phyloP scores from a whole-genome alignment of 53 echinoderm and acorn worm genomes.

The Antedon mediterranea region DNA sequence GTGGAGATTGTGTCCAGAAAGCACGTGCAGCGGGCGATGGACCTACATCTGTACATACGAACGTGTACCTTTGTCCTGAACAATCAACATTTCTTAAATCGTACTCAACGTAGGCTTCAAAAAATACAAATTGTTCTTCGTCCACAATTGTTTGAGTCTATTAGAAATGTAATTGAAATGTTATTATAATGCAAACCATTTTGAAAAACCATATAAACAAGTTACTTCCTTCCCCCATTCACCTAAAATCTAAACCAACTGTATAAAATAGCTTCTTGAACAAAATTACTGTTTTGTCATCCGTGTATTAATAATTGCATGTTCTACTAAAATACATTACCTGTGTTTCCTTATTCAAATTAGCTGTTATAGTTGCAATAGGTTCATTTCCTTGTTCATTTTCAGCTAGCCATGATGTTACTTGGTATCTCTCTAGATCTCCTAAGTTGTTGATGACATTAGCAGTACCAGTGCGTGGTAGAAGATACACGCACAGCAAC shows the following conservation, averaged over 20 bases:
- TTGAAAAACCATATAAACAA: too few species aligned
- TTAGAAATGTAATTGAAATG: too few species aligned
- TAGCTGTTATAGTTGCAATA: slow-evolving; percentile 4
- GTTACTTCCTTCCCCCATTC: too few species aligned
- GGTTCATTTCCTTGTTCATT: slow-evolving; percentile 11
- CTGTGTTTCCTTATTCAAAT: not conserved
- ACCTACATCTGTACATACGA: slow-evolving; percentile 13
- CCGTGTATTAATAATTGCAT: too few species aligned
- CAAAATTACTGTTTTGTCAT: too few species aligned
- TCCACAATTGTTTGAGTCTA: slow-evolving; percentile 14
- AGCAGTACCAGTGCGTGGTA: slow-evolving; percentile 6
- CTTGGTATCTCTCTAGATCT: slow-evolving; percentile 5
- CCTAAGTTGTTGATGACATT: slow-evolving; percentile 1
- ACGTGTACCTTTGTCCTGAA: slow-evolving; percentile 11
- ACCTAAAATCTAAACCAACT: too few species aligned
- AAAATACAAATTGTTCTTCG: slow-evolving; percentile 6
- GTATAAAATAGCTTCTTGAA: too few species aligned
- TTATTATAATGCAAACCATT: too few species aligned
- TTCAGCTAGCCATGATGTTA: slow-evolving; percentile 19
- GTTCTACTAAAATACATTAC: not conserved
- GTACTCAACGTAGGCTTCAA: not conserved
- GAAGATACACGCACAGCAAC: slow-evolving; percentile 14
- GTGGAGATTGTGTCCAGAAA: slow-evolving; percentile 16
- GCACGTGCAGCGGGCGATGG: slow-evolving; percentile 13
- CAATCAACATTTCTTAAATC: slow-evolving; percentile 14